Evolutionary conservation across 1,140 invertebrate genomes (phyloP).

Genomic region (Oedothorax gibbosus): DNA sequence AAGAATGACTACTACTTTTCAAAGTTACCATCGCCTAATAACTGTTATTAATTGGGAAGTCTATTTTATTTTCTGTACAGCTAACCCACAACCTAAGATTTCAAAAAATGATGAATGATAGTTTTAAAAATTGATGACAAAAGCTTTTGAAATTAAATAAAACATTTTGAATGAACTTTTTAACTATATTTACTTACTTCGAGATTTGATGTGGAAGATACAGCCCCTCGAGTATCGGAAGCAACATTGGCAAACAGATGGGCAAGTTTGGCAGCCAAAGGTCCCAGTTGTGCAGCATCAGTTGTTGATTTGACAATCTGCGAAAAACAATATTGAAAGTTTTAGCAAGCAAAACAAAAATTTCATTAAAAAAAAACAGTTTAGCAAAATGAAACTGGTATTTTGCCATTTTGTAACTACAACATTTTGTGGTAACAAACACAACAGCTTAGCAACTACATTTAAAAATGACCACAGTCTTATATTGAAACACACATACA

Average conservation of each 20-base stretch:
- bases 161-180: not conserved
- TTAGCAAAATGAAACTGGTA: not conserved
- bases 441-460: not conserved
- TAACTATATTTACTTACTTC: conserved; percentile 12
- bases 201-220: conserved; percentile 82
- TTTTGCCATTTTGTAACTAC: no score
- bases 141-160: not conserved
- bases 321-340: conserved; percentile 63
- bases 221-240: conserved; percentile 88
- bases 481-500: no score
- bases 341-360: not conserved
- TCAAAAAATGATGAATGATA: no score
- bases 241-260: conserved; percentile 89
- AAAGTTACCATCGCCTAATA: no score
- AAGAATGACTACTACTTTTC: no score
- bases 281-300: conserved; percentile 79
- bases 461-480: no score
- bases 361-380: not conserved
- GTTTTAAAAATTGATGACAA: no score
- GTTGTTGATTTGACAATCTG: conserved; percentile 80
- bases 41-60: no score
- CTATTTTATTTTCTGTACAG: no score
- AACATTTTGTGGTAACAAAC: no score
- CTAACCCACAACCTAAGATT: no score
- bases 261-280: conserved; percentile 85